A percentile compares a stretch with the other conserved stretches of the same genome.
These are phyloP conservation scores for Dasysyrphus albostriatus DNA, from an alignment of 2,888 invertebrate species.

Conservation along the genomic window DNA sequence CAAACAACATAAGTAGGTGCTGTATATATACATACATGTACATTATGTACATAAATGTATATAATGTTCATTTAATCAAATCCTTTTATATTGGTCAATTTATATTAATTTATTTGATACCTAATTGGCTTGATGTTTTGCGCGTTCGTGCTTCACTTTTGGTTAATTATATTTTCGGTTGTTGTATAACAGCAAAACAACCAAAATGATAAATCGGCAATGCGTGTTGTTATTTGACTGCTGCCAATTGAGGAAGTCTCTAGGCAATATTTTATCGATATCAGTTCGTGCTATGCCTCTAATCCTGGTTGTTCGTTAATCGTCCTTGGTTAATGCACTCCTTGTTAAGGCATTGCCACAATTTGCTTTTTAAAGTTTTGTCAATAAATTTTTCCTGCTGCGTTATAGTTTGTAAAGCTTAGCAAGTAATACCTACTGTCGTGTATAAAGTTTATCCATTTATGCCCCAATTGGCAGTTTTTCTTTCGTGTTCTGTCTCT, in stretches of 20 bases:
- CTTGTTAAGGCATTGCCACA: slow-evolving; percentile 24
- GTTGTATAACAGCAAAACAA: slow-evolving; percentile 11
- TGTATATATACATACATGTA: neutral
- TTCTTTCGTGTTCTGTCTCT: slow-evolving; percentile 27
- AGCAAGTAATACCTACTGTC: neutral
- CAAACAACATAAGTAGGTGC: slow-evolving; percentile 25
- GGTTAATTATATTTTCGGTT: slow-evolving; percentile 34
- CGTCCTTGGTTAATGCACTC: slow-evolving; percentile 61
- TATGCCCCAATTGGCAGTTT: slow-evolving; percentile 13
- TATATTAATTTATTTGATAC: slow-evolving; percentile 61
- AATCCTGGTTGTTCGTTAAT: slow-evolving; percentile 53
- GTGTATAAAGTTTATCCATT: slow-evolving; percentile 19
- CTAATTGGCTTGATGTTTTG: slow-evolving; percentile 36
- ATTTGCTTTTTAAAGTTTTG: slow-evolving; percentile 55
- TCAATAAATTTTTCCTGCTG: slow-evolving; percentile 59
- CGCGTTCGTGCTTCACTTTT: slow-evolving; percentile 18
- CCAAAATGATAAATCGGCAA: slow-evolving; percentile 35
- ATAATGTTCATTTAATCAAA: slow-evolving; percentile 51
- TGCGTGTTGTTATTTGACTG: slow-evolving; percentile 44
- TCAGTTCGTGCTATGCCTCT: slow-evolving; percentile 63
- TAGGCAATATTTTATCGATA: slow-evolving; percentile 72
- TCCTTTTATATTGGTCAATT: slow-evolving; percentile 58
- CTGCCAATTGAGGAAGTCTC: slow-evolving; percentile 65
- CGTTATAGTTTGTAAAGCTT: slow-evolving; percentile 23
- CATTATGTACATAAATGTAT: neutral